Conservation (phyloP, 2,113 vertebrate genomes). For the Candoia aspera region DNA sequence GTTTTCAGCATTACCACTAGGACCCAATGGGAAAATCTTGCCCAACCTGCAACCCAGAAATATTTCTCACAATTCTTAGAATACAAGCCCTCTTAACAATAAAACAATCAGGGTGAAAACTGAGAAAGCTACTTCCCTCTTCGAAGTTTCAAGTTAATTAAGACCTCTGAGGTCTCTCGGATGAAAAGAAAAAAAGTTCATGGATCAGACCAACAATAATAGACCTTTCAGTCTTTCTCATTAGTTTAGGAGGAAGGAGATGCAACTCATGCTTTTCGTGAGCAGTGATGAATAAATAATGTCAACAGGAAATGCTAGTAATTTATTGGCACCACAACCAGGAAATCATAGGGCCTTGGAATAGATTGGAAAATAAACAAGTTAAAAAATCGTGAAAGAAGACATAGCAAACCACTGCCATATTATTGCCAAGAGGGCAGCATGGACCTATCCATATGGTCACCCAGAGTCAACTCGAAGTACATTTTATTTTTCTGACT, state of each 20-base stretch:
- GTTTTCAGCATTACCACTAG: not conserved
- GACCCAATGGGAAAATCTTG: not conserved
- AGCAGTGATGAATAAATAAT: not conserved
- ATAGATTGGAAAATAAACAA: not conserved
- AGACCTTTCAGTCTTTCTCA: not conserved
- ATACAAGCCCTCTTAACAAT: not conserved
- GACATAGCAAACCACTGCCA: not conserved
- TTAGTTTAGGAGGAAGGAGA: not conserved
- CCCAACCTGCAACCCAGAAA: not conserved
- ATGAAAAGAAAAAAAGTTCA: not conserved
- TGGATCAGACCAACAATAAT: not conserved
- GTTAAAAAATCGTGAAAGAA: not conserved
- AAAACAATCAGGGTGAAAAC: not conserved
- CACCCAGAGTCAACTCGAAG: not conserved
- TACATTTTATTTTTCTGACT: not conserved
- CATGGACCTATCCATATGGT: not conserved
- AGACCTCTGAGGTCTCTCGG: not conserved
- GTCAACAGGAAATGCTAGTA: not conserved
- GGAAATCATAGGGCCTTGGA: not conserved
- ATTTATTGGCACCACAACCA: not conserved
- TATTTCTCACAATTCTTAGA: not conserved
- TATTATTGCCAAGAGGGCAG: not conserved
- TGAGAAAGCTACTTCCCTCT: not conserved
- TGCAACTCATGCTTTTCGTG: not conserved
- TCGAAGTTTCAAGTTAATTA: not conserved